Conservation (phyloP, 2,797 vertebrate species). For the Morus bassanus region DNA sequence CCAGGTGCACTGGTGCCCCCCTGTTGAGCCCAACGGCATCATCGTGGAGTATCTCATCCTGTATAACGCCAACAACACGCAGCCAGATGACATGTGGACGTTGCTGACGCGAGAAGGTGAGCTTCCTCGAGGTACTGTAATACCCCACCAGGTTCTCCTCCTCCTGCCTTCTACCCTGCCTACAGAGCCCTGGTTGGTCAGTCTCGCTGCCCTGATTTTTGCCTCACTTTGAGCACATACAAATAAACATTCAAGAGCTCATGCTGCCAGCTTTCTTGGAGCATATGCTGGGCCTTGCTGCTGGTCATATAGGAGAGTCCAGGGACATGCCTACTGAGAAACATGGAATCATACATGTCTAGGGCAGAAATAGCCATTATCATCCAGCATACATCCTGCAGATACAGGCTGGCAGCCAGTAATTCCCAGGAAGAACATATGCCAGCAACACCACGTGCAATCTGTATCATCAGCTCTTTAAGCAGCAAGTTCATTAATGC, state of each 20-base stretch:
- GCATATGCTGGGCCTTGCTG: neutral
- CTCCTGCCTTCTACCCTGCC: neutral
- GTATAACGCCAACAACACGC: conserved; percentile 85
- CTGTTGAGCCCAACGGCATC: conserved; percentile 90
- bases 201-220: neutral
- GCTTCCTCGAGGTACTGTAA: neutral
- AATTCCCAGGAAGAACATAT: neutral
- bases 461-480: neutral
- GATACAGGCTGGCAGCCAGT: neutral
- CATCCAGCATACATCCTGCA: neutral
- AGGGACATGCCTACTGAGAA: neutral
- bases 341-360: neutral
- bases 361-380: neutral
- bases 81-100: conserved; percentile 90
- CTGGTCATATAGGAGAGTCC: neutral
- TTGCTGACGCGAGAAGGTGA: conserved; percentile 88
- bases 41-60: conserved; percentile 88
- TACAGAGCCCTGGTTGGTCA: neutral
- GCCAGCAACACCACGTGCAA: neutral
- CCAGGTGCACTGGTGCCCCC: conserved; percentile 92
- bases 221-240: neutral
- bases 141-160: neutral
- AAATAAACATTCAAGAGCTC: neutral
- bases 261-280: neutral
- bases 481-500: neutral